Base-by-base conservation (phyloP, 2,113 vertebrate species). In the Columbina picui region DNA sequence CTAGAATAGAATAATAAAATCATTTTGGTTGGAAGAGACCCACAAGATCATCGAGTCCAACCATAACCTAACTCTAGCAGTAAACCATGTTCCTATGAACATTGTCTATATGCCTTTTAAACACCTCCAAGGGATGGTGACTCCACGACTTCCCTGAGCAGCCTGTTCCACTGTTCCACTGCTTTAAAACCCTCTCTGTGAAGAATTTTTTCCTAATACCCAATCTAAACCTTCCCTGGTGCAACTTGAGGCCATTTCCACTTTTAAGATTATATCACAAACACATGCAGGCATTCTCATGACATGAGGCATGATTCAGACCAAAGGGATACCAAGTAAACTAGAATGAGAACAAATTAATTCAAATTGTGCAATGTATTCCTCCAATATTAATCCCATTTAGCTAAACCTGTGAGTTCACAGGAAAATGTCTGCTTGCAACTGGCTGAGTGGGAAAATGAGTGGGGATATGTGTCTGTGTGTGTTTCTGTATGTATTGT, bases 391-490 rank as follows among this genome's bases (percentile, higher is more conserved):
- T 59, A 43, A 69, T n/a, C 29, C 23, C 15, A 53, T 69, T 53
- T 65, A 86, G 6, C 8, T 71, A n/a, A 71, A 53, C 11, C 11
- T 71, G 6, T 43, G 14, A 90, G 21, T 76, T 22, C 27, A 57
- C 70, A 76, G 23, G 26, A 65, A 87, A 53, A 67, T 7, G 12
- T 56, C 22, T 55, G 10, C 26, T 67, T 0, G 0, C 19, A 73
- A 43, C 3, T 61, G 41, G 32, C 38, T 77, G 20, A 76, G 63
- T 18, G 9, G 26, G 26, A 16, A 64, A 85, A 87, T 45, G 8
- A 63, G n/a, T 36, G 25, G 13, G 9, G 25, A 1, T 26, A 3
- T 39, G 14, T 0, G 0, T 50, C 15, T 59, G 6, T 55, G 6
- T 47, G 7, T 20, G 2, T 30, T 56, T 76, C 34, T 63, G 49